Evolutionary conservation across 2,113 vertebrate species (phyloP).

Genomic region (Lophius piscatorius): DNA sequence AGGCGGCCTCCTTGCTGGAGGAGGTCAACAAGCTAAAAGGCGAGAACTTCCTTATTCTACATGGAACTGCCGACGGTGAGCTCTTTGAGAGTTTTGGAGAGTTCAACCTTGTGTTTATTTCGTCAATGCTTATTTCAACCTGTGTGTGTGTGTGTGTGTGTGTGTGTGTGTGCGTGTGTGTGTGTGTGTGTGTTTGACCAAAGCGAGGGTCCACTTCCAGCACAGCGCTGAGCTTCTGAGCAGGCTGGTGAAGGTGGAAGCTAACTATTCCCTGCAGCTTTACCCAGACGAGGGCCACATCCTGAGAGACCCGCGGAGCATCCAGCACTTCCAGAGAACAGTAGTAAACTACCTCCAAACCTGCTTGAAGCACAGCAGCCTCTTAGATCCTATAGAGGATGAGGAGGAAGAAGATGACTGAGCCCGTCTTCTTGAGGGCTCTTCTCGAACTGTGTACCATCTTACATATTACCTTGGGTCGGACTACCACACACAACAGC

Average conservation of each 20-base stretch:
- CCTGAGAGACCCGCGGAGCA: slow-evolving; percentile 74
- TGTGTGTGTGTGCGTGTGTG: slow-evolving; percentile 20
- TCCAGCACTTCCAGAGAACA: slow-evolving; percentile 78
- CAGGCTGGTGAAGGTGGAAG: slow-evolving; percentile 80
- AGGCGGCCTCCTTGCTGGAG: slow-evolving; percentile 83
- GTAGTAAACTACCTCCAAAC: slow-evolving; percentile 78
- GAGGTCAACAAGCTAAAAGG: slow-evolving; percentile 81
- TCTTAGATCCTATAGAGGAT: slow-evolving; percentile 52
- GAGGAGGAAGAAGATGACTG: slow-evolving; percentile 78
- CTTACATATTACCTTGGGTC: slow-evolving; percentile 61
- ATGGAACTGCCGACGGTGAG: slow-evolving; percentile 86
- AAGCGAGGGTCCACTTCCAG: slow-evolving; percentile 85
- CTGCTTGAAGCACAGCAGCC: slow-evolving; percentile 76
- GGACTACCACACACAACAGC: slow-evolving; percentile 57
- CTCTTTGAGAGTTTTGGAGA: not conserved
- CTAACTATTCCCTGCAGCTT: slow-evolving; percentile 84
- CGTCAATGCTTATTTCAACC: not conserved
- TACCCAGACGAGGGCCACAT: slow-evolving; percentile 84
- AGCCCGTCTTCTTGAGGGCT: slow-evolving; percentile 48
- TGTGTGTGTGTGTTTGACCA: slow-evolving; percentile 18
- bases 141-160: not conserved
- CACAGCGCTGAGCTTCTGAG: slow-evolving; percentile 85
- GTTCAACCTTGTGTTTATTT: not conserved
- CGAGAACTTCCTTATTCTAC: slow-evolving; percentile 81
- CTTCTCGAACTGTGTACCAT: slow-evolving; percentile 42